Evolutionary conservation across 2,888 invertebrate genomes (phyloP).

Genomic region (Griposia aprilina): DNA sequence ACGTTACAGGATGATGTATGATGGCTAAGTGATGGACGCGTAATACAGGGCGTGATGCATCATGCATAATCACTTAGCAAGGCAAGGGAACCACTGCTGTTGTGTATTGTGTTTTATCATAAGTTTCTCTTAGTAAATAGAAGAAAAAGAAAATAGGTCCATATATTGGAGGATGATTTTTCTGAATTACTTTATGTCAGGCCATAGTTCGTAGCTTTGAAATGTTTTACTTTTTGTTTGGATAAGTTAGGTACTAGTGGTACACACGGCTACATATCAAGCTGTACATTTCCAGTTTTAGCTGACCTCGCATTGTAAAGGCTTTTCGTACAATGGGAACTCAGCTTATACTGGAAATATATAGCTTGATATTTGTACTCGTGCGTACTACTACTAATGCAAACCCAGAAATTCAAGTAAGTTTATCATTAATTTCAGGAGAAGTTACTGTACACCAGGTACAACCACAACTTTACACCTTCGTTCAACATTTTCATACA

Average conservation of each 20-base stretch:
- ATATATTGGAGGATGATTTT: neutral
- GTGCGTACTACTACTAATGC: conserved; percentile 10
- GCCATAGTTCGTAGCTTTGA: neutral
- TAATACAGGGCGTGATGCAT: conserved; percentile 58
- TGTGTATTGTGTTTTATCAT: conserved; percentile 8
- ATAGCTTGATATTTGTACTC: too few species aligned
- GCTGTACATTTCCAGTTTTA: too few species aligned
- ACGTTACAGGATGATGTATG: conserved; percentile 62
- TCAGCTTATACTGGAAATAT: too few species aligned
- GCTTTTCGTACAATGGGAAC: too few species aligned
- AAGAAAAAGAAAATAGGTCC: neutral
- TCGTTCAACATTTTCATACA: neutral
- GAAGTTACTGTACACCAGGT: neutral
- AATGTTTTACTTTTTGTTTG: conserved; percentile 11
- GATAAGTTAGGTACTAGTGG: conserved; percentile 6
- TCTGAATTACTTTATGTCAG: neutral
- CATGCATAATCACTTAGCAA: conserved; percentile 65
- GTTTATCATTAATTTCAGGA: conserved; percentile 1
- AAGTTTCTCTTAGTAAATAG: neutral
- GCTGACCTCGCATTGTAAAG: too few species aligned
- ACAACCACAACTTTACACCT: neutral
- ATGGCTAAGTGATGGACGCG: conserved; percentile 63
- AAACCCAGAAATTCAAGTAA: conserved; percentile 20
- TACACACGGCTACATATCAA: too few species aligned
- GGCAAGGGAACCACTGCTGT: conserved; percentile 4